These are phyloP conservation scores for Xenentodon cancila DNA, from an alignment of 2,797 vertebrate genomes.

Conservation along the genomic window DNA sequence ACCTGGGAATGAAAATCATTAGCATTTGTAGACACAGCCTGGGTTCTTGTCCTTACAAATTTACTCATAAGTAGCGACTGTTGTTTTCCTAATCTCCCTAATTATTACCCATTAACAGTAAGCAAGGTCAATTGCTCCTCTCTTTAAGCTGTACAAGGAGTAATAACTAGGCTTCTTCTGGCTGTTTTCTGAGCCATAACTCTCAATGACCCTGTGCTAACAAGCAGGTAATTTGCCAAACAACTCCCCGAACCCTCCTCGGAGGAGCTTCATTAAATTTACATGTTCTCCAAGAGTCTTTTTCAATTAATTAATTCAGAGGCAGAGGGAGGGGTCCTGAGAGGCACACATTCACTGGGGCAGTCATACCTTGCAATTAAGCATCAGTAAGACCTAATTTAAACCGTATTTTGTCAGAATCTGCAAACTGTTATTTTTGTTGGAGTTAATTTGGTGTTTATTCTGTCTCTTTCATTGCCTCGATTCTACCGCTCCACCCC, in stretches of 20 bases:
- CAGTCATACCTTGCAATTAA: constrained; percentile 22
- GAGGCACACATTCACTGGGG: constrained; percentile 43
- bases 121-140: constrained; percentile 69
- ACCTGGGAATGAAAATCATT: constrained; percentile 3
- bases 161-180: constrained; percentile 45
- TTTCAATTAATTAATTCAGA: constrained; percentile 71
- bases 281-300: constrained; percentile 70
- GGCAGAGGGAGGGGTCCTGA: constrained; percentile 3
- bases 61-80: constrained; percentile 29
- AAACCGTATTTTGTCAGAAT: neutral
- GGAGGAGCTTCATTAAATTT: constrained; percentile 77
- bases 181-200: constrained; percentile 52
- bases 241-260: constrained; percentile 76
- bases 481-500: neutral
- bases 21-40: neutral
- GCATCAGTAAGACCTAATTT: constrained; percentile 8
- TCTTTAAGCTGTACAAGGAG: constrained; percentile 43
- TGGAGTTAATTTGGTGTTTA: neutral
- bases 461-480: constrained; percentile 13
- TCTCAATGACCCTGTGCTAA: constrained; percentile 72
- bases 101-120: constrained; percentile 58
- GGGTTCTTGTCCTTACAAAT: constrained; percentile 11
- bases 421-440: neutral
- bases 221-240: constrained; percentile 82
- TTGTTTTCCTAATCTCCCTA: constrained; percentile 61